phyloP scores from a whole-genome alignment of 2,888 invertebrate species.

The Marasmarcha lunaedactyla region DNA sequence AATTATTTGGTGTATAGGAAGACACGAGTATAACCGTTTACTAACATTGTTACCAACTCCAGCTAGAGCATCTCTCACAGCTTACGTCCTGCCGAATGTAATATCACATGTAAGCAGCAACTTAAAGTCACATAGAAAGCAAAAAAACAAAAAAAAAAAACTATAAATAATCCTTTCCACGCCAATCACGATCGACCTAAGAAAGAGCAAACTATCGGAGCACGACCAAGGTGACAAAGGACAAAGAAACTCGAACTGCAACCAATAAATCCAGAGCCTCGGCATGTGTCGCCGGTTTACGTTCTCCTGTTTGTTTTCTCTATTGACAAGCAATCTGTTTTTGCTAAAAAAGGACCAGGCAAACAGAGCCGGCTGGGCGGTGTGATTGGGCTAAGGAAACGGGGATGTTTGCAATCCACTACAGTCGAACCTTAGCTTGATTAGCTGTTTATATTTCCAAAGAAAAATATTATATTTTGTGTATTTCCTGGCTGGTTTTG shows the following conservation, averaged over 20 bases:
- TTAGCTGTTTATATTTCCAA: slow-evolving; percentile 27
- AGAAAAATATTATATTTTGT: too few species aligned
- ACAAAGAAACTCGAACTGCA: slow-evolving; percentile 24
- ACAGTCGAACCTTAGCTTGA: slow-evolving; percentile 39
- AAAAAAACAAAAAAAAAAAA: too few species aligned
- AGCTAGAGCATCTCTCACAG: too few species aligned
- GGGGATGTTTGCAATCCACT: slow-evolving; percentile 35
- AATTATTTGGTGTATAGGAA: too few species aligned
- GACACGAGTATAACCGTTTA: too few species aligned
- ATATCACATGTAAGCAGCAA: too few species aligned
- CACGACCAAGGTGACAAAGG: slow-evolving; percentile 20
- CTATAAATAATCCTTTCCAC: too few species aligned
- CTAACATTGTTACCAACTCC: too few species aligned
- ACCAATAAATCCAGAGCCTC: slow-evolving; percentile 25
- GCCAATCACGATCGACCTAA: too few species aligned
- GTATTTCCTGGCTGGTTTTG: too few species aligned
- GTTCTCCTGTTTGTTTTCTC: slow-evolving; percentile 36
- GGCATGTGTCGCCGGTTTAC: not conserved
- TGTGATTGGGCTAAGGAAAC: slow-evolving; percentile 53
- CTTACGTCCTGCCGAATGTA: too few species aligned
- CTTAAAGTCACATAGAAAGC: too few species aligned
- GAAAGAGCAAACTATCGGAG: not conserved
- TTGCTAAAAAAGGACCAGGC: slow-evolving; percentile 42
- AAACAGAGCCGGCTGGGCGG: slow-evolving; percentile 35
- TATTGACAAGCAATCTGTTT: slow-evolving; percentile 59